Evolutionary conservation across 2,797 vertebrate species (phyloP), one percentile per base, ranked within the genome.

Genomic region (Lateolabrax maculatus): DNA sequence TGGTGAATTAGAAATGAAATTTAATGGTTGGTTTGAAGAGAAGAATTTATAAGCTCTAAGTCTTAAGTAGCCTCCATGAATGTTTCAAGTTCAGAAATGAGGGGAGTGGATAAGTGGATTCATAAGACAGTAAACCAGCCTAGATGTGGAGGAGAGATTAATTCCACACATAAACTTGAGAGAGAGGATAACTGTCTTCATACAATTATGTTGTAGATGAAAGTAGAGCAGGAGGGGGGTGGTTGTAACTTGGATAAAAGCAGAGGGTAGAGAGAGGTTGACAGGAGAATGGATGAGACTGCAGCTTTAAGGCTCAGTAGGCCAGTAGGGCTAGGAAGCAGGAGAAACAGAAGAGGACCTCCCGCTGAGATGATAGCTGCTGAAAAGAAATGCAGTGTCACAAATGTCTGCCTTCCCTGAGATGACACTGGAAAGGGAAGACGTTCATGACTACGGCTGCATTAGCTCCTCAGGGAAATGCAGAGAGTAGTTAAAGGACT

Each of bases 341-440:
- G 77, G 56, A 74, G 79, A 75, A 81, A 75, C 36, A 12, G 37
- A 81, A 67, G 65, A 58, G 37, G 67, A 72, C 78, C 84, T 77
- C 81, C 81, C 10, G 65, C 77, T 61, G 84, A 85, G 84, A 80
- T 66, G 74, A 75, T 58, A 68, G 79, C 72, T 80, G 72, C 53
- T 71, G 60, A 44, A 80, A 61, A 80, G 79, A 63, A 79, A 68
- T 51, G 73, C 77, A 29, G 52, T 68, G 56, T 81, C 70, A 62
- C 52, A 73, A 67, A 63, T 1, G 11, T 36, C 49, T 37, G 29
- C 55, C 63, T 77, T 74, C 52, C 21, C 46, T 49, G 49, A 57
- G 65, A 77, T 60, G 68, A 80, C 55, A 36, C 53, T 73, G 48
- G 34, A 65, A 75, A 63, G 71, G 29, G 48, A 76, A 58, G 27